Conservation (phyloP, 2,113 vertebrate genomes). For the Centropus unirufus region DNA sequence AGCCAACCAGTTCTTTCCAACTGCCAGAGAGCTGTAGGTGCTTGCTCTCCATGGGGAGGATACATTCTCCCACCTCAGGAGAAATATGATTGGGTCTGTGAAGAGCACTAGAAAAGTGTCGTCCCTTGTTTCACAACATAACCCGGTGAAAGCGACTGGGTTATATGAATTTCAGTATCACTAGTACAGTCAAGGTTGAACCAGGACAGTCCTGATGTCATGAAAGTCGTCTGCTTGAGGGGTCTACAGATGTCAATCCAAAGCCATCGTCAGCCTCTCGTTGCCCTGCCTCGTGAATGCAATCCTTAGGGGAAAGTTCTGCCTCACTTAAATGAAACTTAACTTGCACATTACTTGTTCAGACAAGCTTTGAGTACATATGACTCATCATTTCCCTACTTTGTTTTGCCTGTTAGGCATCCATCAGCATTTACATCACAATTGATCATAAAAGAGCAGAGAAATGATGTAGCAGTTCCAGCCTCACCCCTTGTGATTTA, state of each 20-base stretch:
- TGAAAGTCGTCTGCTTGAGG: not conserved
- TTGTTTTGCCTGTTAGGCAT: slow-evolving; percentile 72
- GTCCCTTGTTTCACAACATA: not conserved
- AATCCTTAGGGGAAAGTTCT: slow-evolving; percentile 23
- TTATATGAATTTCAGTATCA: not conserved
- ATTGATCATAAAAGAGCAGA: slow-evolving; percentile 65
- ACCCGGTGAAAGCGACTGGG: not conserved
- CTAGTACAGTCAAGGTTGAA: not conserved
- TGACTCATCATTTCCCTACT: slow-evolving; percentile 74
- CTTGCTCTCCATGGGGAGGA: not conserved
- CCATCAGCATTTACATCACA: slow-evolving; percentile 74
- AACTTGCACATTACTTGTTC: slow-evolving; percentile 70
- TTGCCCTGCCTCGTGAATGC: slow-evolving; percentile 23
- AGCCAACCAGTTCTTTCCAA: not conserved
- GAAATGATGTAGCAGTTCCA: slow-evolving; percentile 15
- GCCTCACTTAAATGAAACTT: slow-evolving; percentile 58
- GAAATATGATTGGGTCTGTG: not conserved
- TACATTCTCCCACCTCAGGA: not conserved
- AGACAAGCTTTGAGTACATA: slow-evolving; percentile 58
- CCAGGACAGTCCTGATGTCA: not conserved
- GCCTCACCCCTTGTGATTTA: slow-evolving; percentile 32
- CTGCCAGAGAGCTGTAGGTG: not conserved
- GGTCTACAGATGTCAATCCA: not conserved
- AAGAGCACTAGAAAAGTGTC: not conserved
- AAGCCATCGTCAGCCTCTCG: not conserved